A percentile compares a stretch with the other conserved stretches of the same genome.
Conservation (phyloP, 2,797 vertebrate species). For the Trichosurus vulpecula region DNA sequence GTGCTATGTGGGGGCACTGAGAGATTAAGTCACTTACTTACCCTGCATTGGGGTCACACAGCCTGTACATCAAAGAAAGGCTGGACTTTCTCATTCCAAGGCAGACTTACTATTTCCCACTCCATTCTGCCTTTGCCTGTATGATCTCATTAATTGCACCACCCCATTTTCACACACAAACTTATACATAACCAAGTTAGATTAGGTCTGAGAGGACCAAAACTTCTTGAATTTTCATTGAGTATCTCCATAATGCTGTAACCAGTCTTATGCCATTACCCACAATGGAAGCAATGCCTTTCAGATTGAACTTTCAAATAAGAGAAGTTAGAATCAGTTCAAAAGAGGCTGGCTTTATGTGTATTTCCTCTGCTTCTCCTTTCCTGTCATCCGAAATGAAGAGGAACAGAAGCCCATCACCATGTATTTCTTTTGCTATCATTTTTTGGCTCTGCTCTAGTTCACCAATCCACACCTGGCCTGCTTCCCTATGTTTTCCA, state of each 20-base stretch:
- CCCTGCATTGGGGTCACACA: not conserved
- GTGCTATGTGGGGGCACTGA: not conserved
- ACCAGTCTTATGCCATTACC: conserved; percentile 4
- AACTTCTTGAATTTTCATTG: not conserved
- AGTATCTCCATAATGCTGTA: conserved; percentile 32
- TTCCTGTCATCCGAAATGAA: conserved; percentile 44
- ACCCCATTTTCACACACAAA: not conserved
- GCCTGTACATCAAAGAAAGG: not conserved
- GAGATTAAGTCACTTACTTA: not conserved
- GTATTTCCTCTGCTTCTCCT: conserved; percentile 4
- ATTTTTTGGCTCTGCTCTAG: not conserved
- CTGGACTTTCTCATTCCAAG: not conserved
- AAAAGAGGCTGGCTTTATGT: conserved; percentile 17
- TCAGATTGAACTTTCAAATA: conserved; percentile 23
- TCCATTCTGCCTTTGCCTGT: not conserved
- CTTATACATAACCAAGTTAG: not conserved
- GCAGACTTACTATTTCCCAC: not conserved
- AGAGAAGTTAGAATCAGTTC: conserved; percentile 57
- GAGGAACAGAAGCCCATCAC: not conserved
- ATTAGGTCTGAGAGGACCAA: not conserved
- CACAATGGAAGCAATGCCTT: conserved; percentile 58
- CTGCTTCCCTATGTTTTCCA: not conserved
- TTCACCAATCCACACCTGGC: not conserved
- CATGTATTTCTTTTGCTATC: not conserved
- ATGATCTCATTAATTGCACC: not conserved